Conservation (phyloP, 2,113 vertebrate genomes). For the Platichthys flesus region DNA sequence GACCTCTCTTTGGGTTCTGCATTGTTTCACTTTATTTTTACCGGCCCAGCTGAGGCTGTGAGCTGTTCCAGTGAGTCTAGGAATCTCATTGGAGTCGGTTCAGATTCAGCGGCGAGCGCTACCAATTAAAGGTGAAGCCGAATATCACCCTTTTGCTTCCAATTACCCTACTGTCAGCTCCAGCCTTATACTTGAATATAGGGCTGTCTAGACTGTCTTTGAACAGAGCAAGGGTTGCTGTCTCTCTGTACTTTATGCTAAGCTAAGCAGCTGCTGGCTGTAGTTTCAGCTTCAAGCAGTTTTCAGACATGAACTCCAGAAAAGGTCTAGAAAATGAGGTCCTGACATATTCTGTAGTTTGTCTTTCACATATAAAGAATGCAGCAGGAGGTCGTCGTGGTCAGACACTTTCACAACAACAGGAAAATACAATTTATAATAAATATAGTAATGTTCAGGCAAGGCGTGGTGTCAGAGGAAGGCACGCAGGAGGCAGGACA, state of each 20-base stretch:
- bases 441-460: too few relatives aligned
- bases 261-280: not conserved
- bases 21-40: constrained; percentile 27
- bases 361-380: not conserved
- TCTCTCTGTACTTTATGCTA: not conserved
- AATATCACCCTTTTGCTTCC: not conserved
- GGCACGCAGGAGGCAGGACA: too few relatives aligned
- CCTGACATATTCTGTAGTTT: not conserved
- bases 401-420: not conserved
- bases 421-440: too few relatives aligned
- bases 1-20: constrained; percentile 11
- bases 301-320: too few relatives aligned
- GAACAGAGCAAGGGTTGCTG: not conserved
- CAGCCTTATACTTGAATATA: not conserved
- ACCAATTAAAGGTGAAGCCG: not conserved
- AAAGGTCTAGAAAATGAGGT: not conserved
- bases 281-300: not conserved
- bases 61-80: not conserved
- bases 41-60: not conserved
- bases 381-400: not conserved
- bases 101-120: not conserved
- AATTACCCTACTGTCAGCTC: not conserved
- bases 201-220: not conserved
- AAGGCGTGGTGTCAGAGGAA: too few relatives aligned
- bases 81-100: not conserved